Conservation (phyloP, 2,797 vertebrate genomes). For the Poeciliopsis paucimaculata region DNA sequence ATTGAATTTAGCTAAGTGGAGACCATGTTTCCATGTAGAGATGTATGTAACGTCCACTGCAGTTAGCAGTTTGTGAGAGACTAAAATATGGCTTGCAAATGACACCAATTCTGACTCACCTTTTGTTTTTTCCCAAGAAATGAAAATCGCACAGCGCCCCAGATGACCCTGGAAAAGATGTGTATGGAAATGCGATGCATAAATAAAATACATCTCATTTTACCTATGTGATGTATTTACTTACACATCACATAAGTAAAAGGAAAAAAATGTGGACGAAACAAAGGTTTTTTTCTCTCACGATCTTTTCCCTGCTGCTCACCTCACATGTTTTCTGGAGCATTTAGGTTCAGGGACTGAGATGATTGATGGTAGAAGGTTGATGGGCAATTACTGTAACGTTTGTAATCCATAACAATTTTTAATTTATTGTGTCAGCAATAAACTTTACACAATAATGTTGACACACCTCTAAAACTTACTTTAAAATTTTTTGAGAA, state of each 20-base stretch:
- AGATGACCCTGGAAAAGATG: not conserved
- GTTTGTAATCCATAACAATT: no score
- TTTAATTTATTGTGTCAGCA: not conserved
- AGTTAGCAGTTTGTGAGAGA: conserved; percentile 19
- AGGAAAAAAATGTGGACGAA: not conserved
- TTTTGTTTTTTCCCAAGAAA: not conserved
- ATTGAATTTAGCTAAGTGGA: conserved; percentile 61
- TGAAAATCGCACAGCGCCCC: not conserved
- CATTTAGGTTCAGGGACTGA: not conserved
- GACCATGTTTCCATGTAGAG: conserved; percentile 57
- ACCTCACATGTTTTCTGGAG: not conserved
- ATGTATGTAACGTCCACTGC: conserved; percentile 37
- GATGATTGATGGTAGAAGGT: not conserved
- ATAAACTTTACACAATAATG: not conserved
- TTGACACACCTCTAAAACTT: not conserved
- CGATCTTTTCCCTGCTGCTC: not conserved
- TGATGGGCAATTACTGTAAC: not conserved
- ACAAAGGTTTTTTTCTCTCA: not conserved
- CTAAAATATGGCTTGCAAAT: conserved; percentile 33
- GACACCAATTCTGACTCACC: conserved; percentile 8
- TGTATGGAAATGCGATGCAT: not conserved
- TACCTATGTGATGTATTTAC: no score
- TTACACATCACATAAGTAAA: no score
- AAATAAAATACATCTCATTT: no score
- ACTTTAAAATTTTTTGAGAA: not conserved